Evolutionary conservation across 23 tunicate species (phyloP), one percentile per base, ranked within the genome.

Genomic region (Botrylloides violaceus): DNA sequence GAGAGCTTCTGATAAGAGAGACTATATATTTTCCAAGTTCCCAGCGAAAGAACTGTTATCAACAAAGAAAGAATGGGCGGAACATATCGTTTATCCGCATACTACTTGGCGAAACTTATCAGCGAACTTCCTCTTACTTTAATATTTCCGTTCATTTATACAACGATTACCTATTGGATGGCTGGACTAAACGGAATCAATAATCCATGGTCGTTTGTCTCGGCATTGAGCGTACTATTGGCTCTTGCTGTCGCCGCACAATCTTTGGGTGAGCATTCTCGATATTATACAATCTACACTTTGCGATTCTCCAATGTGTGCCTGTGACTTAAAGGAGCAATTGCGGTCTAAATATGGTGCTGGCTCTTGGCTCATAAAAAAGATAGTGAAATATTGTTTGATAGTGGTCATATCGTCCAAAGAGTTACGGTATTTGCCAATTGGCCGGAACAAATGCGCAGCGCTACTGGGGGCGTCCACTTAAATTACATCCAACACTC

Each of bases 61-160:
- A 88, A 88, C 50, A 88, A 88, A 53, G 88, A 88, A 49, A 70
- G 87, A 2, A 77, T 81, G 87, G 78, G 88, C 53, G 96, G 96
- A 15, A 71, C 87, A 56, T 88, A 88, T 59, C 86, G 96, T 12
- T 32, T 88, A 39, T 88, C 96, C 9, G 79, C 96, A 22, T 88
- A 81, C 71, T 81, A 81, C 66, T 22, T 81, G 12, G 80, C 88
- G 29, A 81, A 81, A 59, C 21, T 78, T 4, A n/a, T 77, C 50
- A 88, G 96, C 43, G 96, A 88, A 49, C 61, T 77, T 19, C 88
- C 96, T 2, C 75, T 88, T 27, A 50, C 73, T 22, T 47, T 88
- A 0, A 79, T 88, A 4, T 70, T 88, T 12, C 96, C 96, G 3
- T 65, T 65, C 31, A 81, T 88, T 47, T 88, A 81, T 36, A 77